These are phyloP conservation scores for Carposina sasakii DNA, from an alignment of 1,140 invertebrate species.

Conservation along the genomic window DNA sequence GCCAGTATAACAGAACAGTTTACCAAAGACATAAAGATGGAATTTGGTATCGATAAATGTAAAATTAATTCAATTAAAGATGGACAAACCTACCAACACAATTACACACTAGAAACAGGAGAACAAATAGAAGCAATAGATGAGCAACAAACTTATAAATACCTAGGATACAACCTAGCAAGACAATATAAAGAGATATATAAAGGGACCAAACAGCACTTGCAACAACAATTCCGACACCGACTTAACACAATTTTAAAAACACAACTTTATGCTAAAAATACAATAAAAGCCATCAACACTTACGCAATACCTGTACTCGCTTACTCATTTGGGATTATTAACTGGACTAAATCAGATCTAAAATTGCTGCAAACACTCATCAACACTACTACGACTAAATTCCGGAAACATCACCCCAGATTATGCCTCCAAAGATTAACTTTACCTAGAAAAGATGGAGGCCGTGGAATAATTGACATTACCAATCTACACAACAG, in stretches of 20 bases:
- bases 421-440: slow-evolving; percentile 5
- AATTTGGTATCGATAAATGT: slow-evolving; percentile 2
- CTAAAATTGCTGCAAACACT: background rate
- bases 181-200: slow-evolving; percentile 7
- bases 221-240: slow-evolving; percentile 6
- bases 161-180: slow-evolving; percentile 10
- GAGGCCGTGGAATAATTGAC: slow-evolving; percentile 3
- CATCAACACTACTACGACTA: background rate
- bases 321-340: slow-evolving; percentile 8
- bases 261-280: slow-evolving; percentile 3
- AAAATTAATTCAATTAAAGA: slow-evolving; percentile 5
- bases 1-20: slow-evolving; percentile 1
- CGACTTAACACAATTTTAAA: slow-evolving; percentile 6
- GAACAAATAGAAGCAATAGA: slow-evolving; percentile 7
- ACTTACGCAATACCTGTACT: slow-evolving; percentile 7
- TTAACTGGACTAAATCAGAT: slow-evolving; percentile 9
- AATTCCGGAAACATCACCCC: slow-evolving; percentile 8
- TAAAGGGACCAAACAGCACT: slow-evolving; percentile 4
- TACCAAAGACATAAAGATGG: slow-evolving; percentile 5
- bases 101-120: background rate
- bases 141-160: slow-evolving; percentile 5
- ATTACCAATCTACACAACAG: slow-evolving; percentile 7
- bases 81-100: slow-evolving; percentile 3
- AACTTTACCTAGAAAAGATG: slow-evolving; percentile 3
- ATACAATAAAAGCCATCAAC: slow-evolving; percentile 10